Evolutionary conservation across 2,797 vertebrate genomes (phyloP).

Genomic region (Tapirus indicus): DNA sequence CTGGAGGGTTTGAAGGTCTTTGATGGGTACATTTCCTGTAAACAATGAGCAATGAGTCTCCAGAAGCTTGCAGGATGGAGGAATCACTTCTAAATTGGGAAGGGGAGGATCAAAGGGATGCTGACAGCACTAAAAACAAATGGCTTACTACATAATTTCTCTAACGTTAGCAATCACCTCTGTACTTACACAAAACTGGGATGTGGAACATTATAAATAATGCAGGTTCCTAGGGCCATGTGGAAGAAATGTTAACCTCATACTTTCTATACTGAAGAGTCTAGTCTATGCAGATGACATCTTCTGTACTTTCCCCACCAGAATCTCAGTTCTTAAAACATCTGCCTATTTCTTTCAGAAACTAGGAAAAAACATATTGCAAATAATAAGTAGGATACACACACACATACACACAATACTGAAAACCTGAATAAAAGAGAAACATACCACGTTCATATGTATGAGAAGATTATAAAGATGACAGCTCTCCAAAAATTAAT

Average conservation of each 20-base stretch:
- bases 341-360: background rate
- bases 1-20: background rate
- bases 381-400: background rate
- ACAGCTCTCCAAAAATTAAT: background rate
- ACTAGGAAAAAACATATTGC: background rate
- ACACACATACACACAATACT: background rate
- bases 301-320: background rate
- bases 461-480: background rate
- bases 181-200: background rate
- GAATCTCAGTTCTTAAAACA: background rate
- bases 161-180: background rate
- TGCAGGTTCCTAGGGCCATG: background rate
- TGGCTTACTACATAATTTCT: background rate
- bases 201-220: slow-evolving; percentile 9
- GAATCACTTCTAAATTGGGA: slow-evolving; percentile 19
- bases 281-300: background rate
- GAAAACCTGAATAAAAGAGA: background rate
- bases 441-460: background rate
- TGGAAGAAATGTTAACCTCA: background rate
- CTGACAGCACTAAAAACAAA: background rate
- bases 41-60: background rate
- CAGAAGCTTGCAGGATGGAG: background rate
- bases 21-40: background rate
- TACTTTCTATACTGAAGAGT: background rate
- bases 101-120: background rate